A percentile compares a stretch with the other conserved stretches of the same genome.
Evolutionary conservation across 2,797 vertebrate species (phyloP).

Genomic region (Acanthurus leucopareius): DNA sequence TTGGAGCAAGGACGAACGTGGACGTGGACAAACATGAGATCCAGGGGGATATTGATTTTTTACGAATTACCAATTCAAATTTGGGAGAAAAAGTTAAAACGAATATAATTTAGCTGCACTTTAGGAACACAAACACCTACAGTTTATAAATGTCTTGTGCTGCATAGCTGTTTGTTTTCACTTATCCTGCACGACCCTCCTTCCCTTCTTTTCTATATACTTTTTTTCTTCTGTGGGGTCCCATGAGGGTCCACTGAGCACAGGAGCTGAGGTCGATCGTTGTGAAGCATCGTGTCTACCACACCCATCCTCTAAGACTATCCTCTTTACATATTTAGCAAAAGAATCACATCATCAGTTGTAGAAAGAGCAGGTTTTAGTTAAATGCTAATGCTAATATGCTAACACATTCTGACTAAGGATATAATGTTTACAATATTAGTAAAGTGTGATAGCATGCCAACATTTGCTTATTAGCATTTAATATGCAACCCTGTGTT

Average conservation of each 20-base stretch:
- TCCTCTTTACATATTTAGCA: slow-evolving; percentile 1
- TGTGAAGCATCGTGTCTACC: neutral
- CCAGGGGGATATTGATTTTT: neutral
- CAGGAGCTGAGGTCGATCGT: slow-evolving; percentile 23
- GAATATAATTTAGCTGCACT: neutral
- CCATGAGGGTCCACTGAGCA: slow-evolving; percentile 17
- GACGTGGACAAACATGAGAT: neutral
- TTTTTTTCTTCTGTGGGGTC: slow-evolving; percentile 3
- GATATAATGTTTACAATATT: slow-evolving; percentile 1
- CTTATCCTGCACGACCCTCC: neutral
- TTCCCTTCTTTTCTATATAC: neutral
- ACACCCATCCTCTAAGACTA: slow-evolving; percentile 3
- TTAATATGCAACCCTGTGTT: neutral
- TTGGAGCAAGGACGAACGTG: neutral
- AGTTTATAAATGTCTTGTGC: neutral
- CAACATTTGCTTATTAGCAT: neutral
- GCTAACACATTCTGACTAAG: too few relatives aligned
- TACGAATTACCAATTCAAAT: neutral
- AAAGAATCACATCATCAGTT: too few relatives aligned
- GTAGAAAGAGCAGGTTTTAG: too few relatives aligned
- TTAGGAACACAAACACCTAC: slow-evolving; percentile 5
- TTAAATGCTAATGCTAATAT: too few relatives aligned
- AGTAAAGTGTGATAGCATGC: neutral
- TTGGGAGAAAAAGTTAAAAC: neutral
- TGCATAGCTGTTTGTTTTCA: slow-evolving; percentile 11